Evolutionary conservation across 2,113 vertebrate genomes (phyloP), one percentile per base, ranked within the genome.

Genomic region (Scytalopus superciliaris): DNA sequence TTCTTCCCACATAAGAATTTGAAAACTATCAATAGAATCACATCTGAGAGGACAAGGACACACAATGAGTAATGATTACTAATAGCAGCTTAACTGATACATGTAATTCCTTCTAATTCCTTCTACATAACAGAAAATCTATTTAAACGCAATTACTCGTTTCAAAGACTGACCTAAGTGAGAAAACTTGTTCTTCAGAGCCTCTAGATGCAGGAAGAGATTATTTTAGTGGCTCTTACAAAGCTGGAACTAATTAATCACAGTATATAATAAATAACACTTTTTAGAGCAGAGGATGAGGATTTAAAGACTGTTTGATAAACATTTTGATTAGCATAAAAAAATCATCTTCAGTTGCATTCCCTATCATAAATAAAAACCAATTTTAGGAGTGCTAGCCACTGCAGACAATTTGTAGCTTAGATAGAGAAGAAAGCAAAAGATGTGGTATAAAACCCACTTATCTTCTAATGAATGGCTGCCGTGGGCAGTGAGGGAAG

Each of bases 31-130:
- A 52, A 52, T 35, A 60, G 31, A 80, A 31, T 28, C 56, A 83
- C 50, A 45, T 27, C 47, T 33, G 23, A 78, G 33, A 24, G 57
- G 23, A 62, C 14, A 66, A 62, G 59, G 62, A 52, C 40, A 31
- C 33, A 45, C 14, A 88, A 6, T 6, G 28, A 80, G 27, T 31
- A 62, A 69, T 28, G 28, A 70, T 49, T 52, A 49, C 19, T 69
- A 89, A 70, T 2, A 13, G 42, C 31, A 95, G 35, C n/a, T 75
- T 40, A 44, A 81, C 63, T 12, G 14, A 72, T 23, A 64, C 9
- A 45, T 0, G 0, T 18, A n/a, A n/a, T n/a, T n/a, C n/a, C n/a
- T n/a, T n/a, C n/a, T 42, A 57, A 91, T 50, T 84, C 45, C 52
- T 33, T 76, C 33, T 31, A 44, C 14, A n/a, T 19, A 82, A 76